Percentiles rank a stretch among this genome's conserved stretches.
These are phyloP conservation scores for Clistopyga incitator DNA, from an alignment of 2,888 invertebrate genomes.

Conservation along the genomic window DNA sequence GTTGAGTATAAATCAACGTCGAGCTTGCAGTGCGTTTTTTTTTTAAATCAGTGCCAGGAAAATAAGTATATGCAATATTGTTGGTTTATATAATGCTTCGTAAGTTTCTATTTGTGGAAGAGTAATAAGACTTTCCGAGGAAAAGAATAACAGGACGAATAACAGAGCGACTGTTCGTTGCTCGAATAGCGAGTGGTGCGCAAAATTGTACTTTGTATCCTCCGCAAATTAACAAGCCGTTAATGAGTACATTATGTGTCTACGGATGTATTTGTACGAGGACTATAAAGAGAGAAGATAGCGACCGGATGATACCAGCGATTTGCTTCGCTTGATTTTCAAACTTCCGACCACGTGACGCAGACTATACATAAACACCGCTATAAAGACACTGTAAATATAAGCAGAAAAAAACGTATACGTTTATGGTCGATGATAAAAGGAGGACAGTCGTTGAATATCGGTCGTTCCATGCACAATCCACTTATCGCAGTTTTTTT, in stretches of 20 bases:
- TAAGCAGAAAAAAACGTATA: neutral
- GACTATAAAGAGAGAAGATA: slow-evolving; percentile 7
- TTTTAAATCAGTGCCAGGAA: neutral
- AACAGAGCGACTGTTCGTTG: neutral
- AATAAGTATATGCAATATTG: neutral
- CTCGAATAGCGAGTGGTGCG: neutral
- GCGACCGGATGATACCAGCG: slow-evolving; percentile 6
- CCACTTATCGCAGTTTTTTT: neutral
- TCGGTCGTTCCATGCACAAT: neutral
- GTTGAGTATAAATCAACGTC: neutral
- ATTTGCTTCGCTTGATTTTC: slow-evolving; percentile 12
- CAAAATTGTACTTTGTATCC: neutral
- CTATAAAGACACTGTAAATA: neutral
- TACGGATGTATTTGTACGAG: slow-evolving; percentile 1
- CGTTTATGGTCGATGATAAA: neutral
- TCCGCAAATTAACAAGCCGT: neutral
- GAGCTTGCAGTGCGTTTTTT: neutral
- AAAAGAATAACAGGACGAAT: neutral
- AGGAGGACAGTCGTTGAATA: neutral
- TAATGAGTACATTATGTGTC: neutral
- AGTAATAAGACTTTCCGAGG: neutral
- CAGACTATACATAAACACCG: slow-evolving; percentile 3
- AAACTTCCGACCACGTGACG: slow-evolving; percentile 23
- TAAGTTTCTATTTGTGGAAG: slow-evolving; percentile 4
- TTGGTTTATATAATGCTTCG: slow-evolving; percentile 2